These are phyloP conservation scores for Numenius arquata DNA, from an alignment of 2,113 vertebrate species.

Conservation along the genomic window DNA sequence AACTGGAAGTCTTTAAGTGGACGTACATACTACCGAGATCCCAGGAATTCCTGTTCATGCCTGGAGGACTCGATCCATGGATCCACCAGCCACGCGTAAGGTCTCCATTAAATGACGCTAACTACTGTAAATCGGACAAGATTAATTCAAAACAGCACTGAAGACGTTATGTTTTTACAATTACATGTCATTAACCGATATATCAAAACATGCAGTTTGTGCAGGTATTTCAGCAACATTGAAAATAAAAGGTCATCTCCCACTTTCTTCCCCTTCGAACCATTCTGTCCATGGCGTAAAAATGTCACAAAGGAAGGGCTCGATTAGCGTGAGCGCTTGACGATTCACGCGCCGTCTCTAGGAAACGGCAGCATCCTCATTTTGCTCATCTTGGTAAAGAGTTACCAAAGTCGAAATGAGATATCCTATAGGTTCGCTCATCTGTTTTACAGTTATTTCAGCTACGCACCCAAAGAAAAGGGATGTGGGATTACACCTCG, in stretches of 20 bases:
- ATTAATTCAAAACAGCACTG: conserved; percentile 31
- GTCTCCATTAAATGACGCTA: background rate
- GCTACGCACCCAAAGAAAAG: background rate
- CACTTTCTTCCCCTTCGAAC: background rate
- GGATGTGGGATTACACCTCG: background rate
- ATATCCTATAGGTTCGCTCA: background rate
- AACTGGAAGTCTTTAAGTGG: background rate
- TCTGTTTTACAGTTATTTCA: background rate
- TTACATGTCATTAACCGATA: conserved; percentile 38
- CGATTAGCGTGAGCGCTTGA: background rate
- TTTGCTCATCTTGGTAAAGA: background rate
- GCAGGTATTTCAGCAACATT: conserved; percentile 11
- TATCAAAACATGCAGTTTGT: conserved; percentile 46
- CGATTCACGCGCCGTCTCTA: background rate
- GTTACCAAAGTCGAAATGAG: background rate
- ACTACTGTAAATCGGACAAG: conserved; percentile 26
- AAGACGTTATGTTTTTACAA: conserved; percentile 48
- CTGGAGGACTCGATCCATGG: background rate
- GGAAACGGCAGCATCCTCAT: background rate
- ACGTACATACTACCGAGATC: background rate
- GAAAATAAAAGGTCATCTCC: background rate
- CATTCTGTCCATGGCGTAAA: background rate
- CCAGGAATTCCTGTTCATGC: background rate
- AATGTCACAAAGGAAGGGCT: background rate
- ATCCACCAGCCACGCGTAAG: background rate